These are phyloP conservation scores for Syndactyla subalaris DNA, from an alignment of 2,797 vertebrate species.

Conservation along the genomic window DNA sequence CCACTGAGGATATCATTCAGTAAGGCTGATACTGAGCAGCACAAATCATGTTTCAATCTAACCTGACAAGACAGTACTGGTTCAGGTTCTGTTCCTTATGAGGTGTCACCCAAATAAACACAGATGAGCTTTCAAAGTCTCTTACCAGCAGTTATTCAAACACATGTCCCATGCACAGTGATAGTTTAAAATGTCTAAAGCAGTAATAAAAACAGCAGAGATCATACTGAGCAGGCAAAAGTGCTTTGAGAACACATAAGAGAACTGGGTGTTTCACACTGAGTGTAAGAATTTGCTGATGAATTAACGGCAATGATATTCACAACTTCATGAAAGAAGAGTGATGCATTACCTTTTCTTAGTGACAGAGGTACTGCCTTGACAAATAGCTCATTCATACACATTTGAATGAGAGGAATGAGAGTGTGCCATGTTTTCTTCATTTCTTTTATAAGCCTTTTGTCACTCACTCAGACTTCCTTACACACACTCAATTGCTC, in stretches of 20 bases:
- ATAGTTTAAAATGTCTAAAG: not conserved
- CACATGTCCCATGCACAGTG: not conserved
- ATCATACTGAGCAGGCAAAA: not conserved
- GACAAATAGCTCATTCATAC: not conserved
- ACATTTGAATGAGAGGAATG: not conserved
- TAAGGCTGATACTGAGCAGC: not conserved
- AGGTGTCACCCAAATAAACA: not conserved
- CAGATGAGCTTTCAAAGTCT: not conserved
- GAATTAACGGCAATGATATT: not conserved
- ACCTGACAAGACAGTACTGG: not conserved
- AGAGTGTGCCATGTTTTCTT: not conserved
- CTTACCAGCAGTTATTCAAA: not conserved
- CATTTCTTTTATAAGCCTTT: not conserved
- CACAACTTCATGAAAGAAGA: not conserved
- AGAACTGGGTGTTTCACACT: not conserved
- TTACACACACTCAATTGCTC: not conserved
- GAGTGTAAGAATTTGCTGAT: not conserved
- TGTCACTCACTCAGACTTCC: not conserved
- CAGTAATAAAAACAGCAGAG: not conserved
- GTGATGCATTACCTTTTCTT: not conserved
- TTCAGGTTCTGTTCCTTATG: not conserved
- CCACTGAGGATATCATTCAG: not conserved
- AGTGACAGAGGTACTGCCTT: constrained; percentile 6
- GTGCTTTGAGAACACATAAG: not conserved
- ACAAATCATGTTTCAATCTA: not conserved